Conservation (phyloP, 1,140 invertebrate genomes). For the Plectrocnemia conspersa region DNA sequence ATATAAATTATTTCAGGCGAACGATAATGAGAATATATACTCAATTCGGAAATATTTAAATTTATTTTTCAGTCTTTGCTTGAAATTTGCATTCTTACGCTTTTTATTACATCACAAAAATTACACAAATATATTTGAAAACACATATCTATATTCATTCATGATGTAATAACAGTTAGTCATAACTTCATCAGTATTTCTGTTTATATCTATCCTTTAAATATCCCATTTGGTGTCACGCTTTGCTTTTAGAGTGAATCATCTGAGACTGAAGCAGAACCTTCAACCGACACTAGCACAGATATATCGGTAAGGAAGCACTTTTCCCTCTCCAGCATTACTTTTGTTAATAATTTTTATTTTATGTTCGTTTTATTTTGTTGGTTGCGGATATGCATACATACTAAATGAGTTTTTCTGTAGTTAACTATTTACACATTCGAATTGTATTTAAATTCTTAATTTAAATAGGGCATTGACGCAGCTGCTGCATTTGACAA, state of each 20-base stretch:
- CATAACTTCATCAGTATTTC: no score
- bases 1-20: no score
- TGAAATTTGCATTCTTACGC: no score
- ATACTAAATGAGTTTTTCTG: slow-evolving; percentile 1
- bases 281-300: slow-evolving; percentile 56
- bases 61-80: no score
- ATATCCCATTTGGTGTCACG: slow-evolving; percentile 14
- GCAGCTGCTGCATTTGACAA: slow-evolving; percentile 47
- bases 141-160: neutral
- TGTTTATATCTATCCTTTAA: neutral
- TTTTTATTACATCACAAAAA: no score
- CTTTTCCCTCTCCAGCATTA: neutral
- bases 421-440: neutral
- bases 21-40: no score
- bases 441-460: neutral
- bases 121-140: no score
- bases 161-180: no score
- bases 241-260: slow-evolving; percentile 50
- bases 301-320: slow-evolving; percentile 54
- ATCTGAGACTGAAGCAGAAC: slow-evolving; percentile 56
- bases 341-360: neutral
- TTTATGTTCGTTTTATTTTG: neutral
- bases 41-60: no score
- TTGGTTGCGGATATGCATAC: neutral
- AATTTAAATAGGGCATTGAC: slow-evolving; percentile 41